Evolutionary conservation across 1,140 invertebrate species (phyloP), one percentile per base, ranked within the genome.

Genomic region (Temnothorax longispinosus): DNA sequence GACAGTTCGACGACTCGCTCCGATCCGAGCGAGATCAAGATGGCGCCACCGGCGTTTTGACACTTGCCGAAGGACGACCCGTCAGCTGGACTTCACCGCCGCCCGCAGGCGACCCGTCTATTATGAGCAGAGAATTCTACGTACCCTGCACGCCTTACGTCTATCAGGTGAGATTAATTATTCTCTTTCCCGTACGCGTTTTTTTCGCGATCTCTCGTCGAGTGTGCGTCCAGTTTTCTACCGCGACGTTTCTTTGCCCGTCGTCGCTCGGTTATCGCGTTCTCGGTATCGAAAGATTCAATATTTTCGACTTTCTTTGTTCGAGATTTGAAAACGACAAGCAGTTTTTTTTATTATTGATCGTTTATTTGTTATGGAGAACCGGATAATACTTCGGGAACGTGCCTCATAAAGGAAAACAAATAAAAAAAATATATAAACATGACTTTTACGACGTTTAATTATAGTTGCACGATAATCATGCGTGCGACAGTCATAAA

Each of bases 91-190:
- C 93, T 92, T 91, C 87, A 89, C 72, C 64, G 81, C 65, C 74
- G 78, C 64, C 77, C 44, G 74, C 84, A 64, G 69, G 69, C 82
- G 76, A 60, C 15, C 35, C 74, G 60, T 81, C 80, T 92, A 94
- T 94, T 94, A 95, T 94, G 94, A 95, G 93, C 93, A 94, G 94
- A 93, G 94, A 94, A 92, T 94, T 95, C 77, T 94, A 92, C 93
- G 94, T 94, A 21, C 92, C 94, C 65, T 94, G 94, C 90, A 92
- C 93, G 87, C 92, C 94, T 90, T 95, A 94, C 93, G 92, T 92
- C 89, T 94, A 94, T 93, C 93, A 94, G 94, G 94, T 95, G 76
- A 93, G 47, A 32, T 6, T 18, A 27, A 27, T 80, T 21, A 0
- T 62, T 52, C 11, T 81, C 35, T 27, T 1, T 18, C 11, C 3